phyloP scores from a whole-genome alignment of 2,113 vertebrate genomes.

The Dolichallabes microphthalmus region DNA sequence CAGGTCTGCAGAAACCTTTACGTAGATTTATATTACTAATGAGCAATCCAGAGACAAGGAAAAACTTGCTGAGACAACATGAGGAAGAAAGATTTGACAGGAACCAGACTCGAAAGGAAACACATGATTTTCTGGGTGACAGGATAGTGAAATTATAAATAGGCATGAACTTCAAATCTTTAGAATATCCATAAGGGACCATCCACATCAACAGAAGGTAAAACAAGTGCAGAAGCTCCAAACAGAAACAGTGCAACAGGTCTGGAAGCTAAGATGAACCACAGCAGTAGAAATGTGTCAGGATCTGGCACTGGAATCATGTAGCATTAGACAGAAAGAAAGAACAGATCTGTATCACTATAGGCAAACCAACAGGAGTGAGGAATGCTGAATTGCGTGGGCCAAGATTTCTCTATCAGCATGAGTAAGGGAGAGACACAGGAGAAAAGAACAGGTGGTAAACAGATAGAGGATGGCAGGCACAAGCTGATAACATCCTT shows the following conservation, averaged over 20 bases:
- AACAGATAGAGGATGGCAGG: constrained; percentile 35
- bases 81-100: not conserved
- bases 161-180: not conserved
- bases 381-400: constrained; percentile 16
- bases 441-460: constrained; percentile 45
- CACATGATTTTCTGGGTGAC: not conserved
- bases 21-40: not conserved
- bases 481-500: constrained; percentile 36
- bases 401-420: constrained; percentile 32
- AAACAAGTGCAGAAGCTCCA: not conserved
- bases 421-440: constrained; percentile 25
- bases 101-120: not conserved
- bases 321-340: not conserved
- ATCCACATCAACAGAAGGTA: not conserved
- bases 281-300: not conserved
- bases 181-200: not conserved
- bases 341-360: constrained; percentile 1
- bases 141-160: not conserved
- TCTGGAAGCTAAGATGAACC: not conserved
- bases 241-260: not conserved
- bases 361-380: not conserved
- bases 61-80: not conserved
- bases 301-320: not conserved
- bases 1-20: not conserved
- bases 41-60: not conserved